Percentiles rank a stretch among this genome's conserved stretches.
Evolutionary conservation across 2,113 vertebrate species (phyloP).

Genomic region (Dunckerocampus dactyliophorus): DNA sequence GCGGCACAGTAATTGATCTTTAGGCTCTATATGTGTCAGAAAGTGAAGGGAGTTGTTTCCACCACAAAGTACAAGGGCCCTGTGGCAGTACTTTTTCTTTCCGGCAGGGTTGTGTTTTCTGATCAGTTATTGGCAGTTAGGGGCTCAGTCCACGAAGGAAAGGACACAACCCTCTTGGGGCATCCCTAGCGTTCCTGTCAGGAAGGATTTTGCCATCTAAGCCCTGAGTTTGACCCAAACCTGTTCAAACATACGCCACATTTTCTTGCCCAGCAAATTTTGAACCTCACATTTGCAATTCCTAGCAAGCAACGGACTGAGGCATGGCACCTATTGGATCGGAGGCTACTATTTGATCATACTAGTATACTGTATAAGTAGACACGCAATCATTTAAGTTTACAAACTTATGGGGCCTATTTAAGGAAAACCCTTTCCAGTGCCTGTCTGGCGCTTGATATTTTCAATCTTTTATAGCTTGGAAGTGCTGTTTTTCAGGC

Average conservation of each 20-base stretch:
- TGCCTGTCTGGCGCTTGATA: neutral
- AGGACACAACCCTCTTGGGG: conserved; percentile 42
- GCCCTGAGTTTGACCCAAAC: conserved; percentile 12
- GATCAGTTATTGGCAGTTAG: conserved; percentile 31
- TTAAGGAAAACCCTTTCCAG: neutral
- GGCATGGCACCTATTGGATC: too few species aligned
- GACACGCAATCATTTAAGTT: too few species aligned
- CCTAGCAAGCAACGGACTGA: too few species aligned
- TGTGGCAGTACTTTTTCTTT: conserved; percentile 24
- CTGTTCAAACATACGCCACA: too few species aligned
- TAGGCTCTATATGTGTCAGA: conserved; percentile 26
- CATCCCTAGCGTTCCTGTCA: conserved; percentile 46
- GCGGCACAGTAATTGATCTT: conserved; percentile 20
- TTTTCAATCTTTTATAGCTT: conserved; percentile 29
- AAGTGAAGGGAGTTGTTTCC: conserved; percentile 37
- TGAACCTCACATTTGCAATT: too few species aligned
- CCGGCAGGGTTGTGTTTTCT: conserved; percentile 40
- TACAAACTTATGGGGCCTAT: too few species aligned
- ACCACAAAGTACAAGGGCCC: conserved; percentile 46
- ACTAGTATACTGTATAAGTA: too few species aligned
- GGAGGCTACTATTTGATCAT: too few species aligned
- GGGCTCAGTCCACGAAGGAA: conserved; percentile 36
- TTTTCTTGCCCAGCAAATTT: too few species aligned
- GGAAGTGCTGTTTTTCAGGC: conserved; percentile 49
- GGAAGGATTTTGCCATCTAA: conserved; percentile 59